Percentiles rank a stretch among this genome's conserved stretches.
Conservation (phyloP, 2,113 vertebrate genomes). For the Varanus komodoensis region DNA sequence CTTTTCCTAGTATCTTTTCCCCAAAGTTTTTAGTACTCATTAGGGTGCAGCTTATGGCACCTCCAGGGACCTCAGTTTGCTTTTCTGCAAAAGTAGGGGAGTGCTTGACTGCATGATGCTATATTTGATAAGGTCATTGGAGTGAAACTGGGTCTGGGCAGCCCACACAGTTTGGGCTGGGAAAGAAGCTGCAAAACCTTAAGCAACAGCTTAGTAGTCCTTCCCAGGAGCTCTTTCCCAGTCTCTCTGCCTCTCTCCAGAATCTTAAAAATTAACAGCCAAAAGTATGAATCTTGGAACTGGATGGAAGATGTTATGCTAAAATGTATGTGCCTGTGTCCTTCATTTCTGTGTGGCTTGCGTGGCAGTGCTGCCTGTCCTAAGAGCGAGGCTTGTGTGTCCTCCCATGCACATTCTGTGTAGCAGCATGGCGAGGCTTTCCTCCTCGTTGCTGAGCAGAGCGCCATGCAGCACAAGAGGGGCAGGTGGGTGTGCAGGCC, state of each 20-base stretch:
- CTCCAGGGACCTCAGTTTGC: too few species aligned
- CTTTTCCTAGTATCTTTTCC: not conserved
- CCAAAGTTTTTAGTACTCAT: not conserved
- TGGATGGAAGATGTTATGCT: not conserved
- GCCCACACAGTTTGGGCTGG: not conserved
- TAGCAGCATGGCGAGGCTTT: not conserved
- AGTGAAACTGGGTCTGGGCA: not conserved
- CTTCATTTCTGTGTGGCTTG: not conserved
- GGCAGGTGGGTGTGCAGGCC: too few species aligned
- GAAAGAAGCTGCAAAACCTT: not conserved
- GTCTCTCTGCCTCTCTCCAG: not conserved
- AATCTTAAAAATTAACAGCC: not conserved
- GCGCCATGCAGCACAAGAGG: too few species aligned
- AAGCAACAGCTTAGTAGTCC: not conserved
- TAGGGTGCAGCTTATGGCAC: too few species aligned
- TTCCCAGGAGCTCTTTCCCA: not conserved
- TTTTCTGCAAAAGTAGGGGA: not conserved
- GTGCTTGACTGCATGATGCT: not conserved
- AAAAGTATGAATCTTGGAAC: not conserved
- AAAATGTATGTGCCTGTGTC: not conserved
- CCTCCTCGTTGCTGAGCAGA: not conserved
- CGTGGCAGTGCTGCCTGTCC: not conserved
- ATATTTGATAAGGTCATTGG: not conserved
- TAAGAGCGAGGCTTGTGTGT: not conserved
- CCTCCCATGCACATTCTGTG: not conserved